Percentiles rank a stretch among this genome's conserved stretches.
Evolutionary conservation across 2,888 invertebrate genomes (phyloP).

Genomic region (Nasonovia ribisnigri): DNA sequence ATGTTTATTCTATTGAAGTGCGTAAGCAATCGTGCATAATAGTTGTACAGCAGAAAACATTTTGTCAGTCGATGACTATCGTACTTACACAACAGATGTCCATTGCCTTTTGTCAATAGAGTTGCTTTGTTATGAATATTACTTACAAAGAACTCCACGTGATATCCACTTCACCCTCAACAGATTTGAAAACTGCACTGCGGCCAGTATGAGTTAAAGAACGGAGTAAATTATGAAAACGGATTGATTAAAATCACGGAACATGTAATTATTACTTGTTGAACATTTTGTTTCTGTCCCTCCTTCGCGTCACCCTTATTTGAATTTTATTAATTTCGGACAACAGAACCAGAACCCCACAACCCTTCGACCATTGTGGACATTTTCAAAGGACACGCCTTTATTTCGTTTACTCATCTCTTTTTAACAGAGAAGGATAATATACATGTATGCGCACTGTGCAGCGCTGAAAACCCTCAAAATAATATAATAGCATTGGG

Average conservation of each 20-base stretch:
- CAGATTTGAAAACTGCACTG: constrained; percentile 31
- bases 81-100: constrained; percentile 47
- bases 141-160: constrained; percentile 45
- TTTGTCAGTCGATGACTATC: constrained; percentile 34
- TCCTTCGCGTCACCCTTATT: constrained; percentile 30
- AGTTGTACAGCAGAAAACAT: background rate
- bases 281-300: constrained; percentile 33
- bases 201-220: constrained; percentile 8
- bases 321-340: constrained; percentile 50
- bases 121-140: constrained; percentile 37
- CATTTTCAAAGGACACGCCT: constrained; percentile 57
- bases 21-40: background rate
- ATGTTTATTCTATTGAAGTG: constrained; percentile 9
- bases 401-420: background rate
- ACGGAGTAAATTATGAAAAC: constrained; percentile 43
- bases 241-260: constrained; percentile 55
- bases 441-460: background rate
- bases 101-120: constrained; percentile 24
- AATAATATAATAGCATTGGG: background rate
- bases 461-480: constrained; percentile 10
- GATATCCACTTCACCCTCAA: constrained; percentile 1
- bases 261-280: constrained; percentile 63
- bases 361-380: constrained; percentile 35
- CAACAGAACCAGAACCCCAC: constrained; percentile 33
- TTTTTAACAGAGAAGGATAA: background rate